Evolutionary conservation across 2,113 vertebrate species (phyloP), one percentile per base, ranked within the genome.

Genomic region (Typhlomys cinereus): DNA sequence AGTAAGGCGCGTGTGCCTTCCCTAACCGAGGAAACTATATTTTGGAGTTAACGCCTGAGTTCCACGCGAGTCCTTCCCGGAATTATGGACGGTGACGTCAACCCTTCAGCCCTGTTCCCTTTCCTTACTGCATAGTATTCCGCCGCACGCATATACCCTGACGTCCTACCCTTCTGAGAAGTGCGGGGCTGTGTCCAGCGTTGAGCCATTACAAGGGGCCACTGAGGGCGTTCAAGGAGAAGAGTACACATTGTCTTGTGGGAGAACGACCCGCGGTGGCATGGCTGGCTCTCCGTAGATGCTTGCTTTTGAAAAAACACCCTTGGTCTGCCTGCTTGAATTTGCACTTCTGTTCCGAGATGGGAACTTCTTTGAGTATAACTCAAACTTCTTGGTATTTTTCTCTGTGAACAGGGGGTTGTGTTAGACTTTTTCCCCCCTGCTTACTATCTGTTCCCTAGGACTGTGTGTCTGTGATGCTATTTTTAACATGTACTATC

Each of bases 141-240:
- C 4, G 0, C 4, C 1, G 9, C 2, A 0, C 8, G 11, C 31
- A 29, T 7, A 6, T 23, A 23, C 5, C 29, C 36, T 5, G 2
- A 1, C 7, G 6, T 70, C 27, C 23, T 41, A 62, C 69, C 41
- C n/a, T 66, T 0, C 23, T 52, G 69, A 20, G 7, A 39, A 20
- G 5, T 9, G 12, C 54, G 31, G 4, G n/a, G 50, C 31, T 44
- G 52, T 15, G 14, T 23, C 31, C 46, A 44, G 44, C 41, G 67
- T 31, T n/a, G 76, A 54, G 23, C 70, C 59, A 25, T 57, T 73
- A 66, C n/a, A 41, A 34, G n/a, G 59, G 85, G 31, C 27, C 78
- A 13, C 6, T 36, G 20, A 12, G 82, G 7, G 20, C 34, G 62
- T 4, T 48, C 1, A 6, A 17, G 5, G 29, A 7, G 36, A 23